phyloP scores from a whole-genome alignment of 2,113 vertebrate genomes.

The Melanostigma gelatinosum region DNA sequence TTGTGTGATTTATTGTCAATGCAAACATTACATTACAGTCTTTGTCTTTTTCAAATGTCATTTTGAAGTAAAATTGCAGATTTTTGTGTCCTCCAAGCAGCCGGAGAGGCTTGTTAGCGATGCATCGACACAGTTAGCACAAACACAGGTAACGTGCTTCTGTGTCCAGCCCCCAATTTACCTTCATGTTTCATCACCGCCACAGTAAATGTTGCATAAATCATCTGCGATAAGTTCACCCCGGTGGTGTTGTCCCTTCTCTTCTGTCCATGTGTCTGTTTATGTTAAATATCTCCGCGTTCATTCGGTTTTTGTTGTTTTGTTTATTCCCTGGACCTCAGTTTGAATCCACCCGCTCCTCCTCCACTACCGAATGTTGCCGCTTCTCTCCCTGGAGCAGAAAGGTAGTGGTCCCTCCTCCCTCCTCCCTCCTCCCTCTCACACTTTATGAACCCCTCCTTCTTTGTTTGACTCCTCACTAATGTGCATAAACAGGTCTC shows the following conservation, averaged over 20 bases:
- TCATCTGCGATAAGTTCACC: slow-evolving; percentile 7
- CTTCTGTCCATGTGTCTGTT: slow-evolving; percentile 30
- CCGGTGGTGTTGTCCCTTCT: slow-evolving; percentile 31
- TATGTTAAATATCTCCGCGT: slow-evolving; percentile 54
- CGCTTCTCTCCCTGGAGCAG: slow-evolving; percentile 97
- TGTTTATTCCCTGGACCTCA: slow-evolving; percentile 85
- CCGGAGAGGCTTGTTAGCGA: slow-evolving; percentile 64
- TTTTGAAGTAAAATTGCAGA: slow-evolving; percentile 7
- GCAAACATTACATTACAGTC: too few species aligned
- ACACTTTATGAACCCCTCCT: too few species aligned
- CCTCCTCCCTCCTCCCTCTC: too few species aligned
- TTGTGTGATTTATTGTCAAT: neutral
- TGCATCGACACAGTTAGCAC: slow-evolving; percentile 59
- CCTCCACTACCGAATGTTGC: slow-evolving; percentile 97
- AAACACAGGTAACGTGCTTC: slow-evolving; percentile 62
- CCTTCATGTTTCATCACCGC: neutral
- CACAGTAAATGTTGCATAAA: neutral
- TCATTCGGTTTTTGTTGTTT: slow-evolving; percentile 53
- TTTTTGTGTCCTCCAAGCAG: slow-evolving; percentile 47
- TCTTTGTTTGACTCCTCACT: too few species aligned
- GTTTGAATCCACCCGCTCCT: slow-evolving; percentile 92
- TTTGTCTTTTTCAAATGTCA: neutral
- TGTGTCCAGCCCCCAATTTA: neutral
- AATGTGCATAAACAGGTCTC: neutral
- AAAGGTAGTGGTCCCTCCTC: slow-evolving; percentile 89